Evolutionary conservation across 2,797 vertebrate genomes (phyloP).

Genomic region (Balearica regulorum): DNA sequence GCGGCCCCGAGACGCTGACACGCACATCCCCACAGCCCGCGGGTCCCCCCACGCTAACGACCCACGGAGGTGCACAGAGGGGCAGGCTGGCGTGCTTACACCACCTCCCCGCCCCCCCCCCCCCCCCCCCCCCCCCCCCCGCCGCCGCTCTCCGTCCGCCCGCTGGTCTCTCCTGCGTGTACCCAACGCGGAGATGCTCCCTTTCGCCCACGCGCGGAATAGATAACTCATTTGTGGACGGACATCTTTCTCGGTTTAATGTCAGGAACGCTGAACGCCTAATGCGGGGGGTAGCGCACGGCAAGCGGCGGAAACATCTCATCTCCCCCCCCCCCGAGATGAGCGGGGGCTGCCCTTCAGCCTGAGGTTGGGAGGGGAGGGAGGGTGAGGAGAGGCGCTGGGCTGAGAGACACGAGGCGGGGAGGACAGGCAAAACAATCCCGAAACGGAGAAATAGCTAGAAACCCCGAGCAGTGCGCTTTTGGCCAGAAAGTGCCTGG

Average conservation of each 20-base stretch:
- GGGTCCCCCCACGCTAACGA: rapidly evolving
- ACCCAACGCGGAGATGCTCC: too few species aligned
- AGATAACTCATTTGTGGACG: not conserved
- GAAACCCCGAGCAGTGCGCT: not conserved
- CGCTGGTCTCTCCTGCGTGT: not conserved
- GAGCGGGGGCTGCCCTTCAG: not conserved
- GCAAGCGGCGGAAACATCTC: not conserved
- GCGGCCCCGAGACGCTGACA: not conserved
- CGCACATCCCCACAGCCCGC: too few species aligned
- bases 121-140: too few species aligned
- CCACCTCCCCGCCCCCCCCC: too few species aligned
- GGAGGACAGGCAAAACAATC: not conserved
- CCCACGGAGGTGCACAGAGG: not conserved
- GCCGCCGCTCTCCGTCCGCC: rapidly evolving
- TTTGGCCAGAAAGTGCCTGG: not conserved
- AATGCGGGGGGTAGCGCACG: not conserved
- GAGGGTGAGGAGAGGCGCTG: too few species aligned
- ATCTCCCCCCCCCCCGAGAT: too few species aligned
- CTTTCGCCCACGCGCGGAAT: not conserved
- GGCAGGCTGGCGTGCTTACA: rapidly evolving
- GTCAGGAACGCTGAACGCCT: not conserved
- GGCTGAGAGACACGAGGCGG: not conserved
- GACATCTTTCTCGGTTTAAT: not conserved
- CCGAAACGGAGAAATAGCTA: not conserved
- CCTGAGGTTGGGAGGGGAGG: not conserved